Evolutionary conservation across 1,140 invertebrate species (phyloP).

Genomic region (Elymnias hypermnestra): DNA sequence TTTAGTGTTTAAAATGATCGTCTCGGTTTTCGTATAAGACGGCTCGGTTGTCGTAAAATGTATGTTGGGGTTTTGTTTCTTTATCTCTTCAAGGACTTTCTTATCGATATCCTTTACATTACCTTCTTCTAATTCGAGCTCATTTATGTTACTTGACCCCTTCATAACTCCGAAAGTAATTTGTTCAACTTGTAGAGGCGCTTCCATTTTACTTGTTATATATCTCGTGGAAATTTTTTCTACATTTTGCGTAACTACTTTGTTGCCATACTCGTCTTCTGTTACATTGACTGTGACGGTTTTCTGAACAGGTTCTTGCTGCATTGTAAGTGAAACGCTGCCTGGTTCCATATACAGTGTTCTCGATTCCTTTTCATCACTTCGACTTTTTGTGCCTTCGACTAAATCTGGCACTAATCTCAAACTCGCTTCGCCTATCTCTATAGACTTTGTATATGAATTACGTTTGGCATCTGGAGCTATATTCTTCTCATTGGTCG

Average conservation of each 20-base stretch:
- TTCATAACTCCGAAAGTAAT: conserved; percentile 67
- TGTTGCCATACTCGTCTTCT: conserved; percentile 72
- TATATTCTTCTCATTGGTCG: conserved; percentile 48
- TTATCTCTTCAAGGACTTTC: conserved; percentile 65
- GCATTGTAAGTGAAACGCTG: conserved; percentile 63
- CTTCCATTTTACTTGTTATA: conserved; percentile 54
- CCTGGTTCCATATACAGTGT: conserved; percentile 65
- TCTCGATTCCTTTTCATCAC: conserved; percentile 50
- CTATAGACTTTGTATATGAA: conserved; percentile 70
- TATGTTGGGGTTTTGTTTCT: conserved; percentile 66
- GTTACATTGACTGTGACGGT: conserved; percentile 70
- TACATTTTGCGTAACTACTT: conserved; percentile 71
- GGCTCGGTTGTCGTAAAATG: conserved; percentile 64
- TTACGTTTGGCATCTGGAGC: conserved; percentile 36
- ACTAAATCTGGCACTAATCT: conserved; percentile 61
- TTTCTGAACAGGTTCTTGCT: conserved; percentile 68
- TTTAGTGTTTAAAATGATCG: conserved; percentile 64
- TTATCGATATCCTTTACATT: conserved; percentile 63
- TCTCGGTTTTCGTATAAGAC: conserved; percentile 67
- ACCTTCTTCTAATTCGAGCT: conserved; percentile 61
- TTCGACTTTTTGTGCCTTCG: conserved; percentile 56
- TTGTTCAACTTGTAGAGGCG: conserved; percentile 69
- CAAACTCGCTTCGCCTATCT: conserved; percentile 61
- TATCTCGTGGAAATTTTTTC: conserved; percentile 65
- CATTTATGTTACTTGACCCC: conserved; percentile 46